Percentiles rank a stretch among this genome's conserved stretches.
These are phyloP conservation scores for Callionymus lyra DNA, from an alignment of 2,113 vertebrate species.

Conservation along the genomic window DNA sequence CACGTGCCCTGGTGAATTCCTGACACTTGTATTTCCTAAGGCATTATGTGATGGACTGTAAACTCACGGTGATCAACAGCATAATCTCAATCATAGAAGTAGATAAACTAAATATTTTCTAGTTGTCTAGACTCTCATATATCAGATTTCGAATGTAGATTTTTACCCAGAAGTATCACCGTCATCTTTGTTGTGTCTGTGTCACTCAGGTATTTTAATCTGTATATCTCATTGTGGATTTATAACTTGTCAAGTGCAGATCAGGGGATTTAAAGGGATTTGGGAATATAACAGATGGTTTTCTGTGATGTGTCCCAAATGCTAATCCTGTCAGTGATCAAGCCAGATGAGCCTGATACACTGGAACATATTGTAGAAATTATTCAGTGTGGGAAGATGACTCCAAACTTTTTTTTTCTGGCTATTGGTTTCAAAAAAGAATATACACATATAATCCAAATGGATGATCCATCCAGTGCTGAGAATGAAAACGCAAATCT, in stretches of 20 bases:
- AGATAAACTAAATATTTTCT: no score
- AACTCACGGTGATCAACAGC: slow-evolving; percentile 53
- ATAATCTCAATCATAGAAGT: slow-evolving; percentile 55
- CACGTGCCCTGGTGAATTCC: slow-evolving; percentile 51
- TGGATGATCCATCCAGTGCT: not conserved
- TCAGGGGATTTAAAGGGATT: slow-evolving; percentile 34
- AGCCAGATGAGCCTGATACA: slow-evolving; percentile 22
- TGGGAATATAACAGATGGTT: slow-evolving; percentile 47
- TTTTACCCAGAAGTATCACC: no score
- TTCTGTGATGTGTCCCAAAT: slow-evolving; percentile 33
- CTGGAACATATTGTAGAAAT: slow-evolving; percentile 13
- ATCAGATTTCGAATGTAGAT: no score
- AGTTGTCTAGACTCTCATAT: no score
- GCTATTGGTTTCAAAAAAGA: not conserved
- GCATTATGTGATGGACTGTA: slow-evolving; percentile 45
- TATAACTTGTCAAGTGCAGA: slow-evolving; percentile 34
- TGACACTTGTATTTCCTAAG: slow-evolving; percentile 57
- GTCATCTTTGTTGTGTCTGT: slow-evolving; percentile 1
- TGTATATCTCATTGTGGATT: slow-evolving; percentile 23
- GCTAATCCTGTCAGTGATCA: slow-evolving; percentile 32
- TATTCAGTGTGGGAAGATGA: slow-evolving; percentile 11
- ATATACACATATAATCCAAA: not conserved
- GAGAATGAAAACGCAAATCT: not conserved
- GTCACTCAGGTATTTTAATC: slow-evolving; percentile 11
- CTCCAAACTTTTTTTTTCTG: not conserved